Conservation (phyloP, 2,888 invertebrate species). For the Ichneumon xanthorius region DNA sequence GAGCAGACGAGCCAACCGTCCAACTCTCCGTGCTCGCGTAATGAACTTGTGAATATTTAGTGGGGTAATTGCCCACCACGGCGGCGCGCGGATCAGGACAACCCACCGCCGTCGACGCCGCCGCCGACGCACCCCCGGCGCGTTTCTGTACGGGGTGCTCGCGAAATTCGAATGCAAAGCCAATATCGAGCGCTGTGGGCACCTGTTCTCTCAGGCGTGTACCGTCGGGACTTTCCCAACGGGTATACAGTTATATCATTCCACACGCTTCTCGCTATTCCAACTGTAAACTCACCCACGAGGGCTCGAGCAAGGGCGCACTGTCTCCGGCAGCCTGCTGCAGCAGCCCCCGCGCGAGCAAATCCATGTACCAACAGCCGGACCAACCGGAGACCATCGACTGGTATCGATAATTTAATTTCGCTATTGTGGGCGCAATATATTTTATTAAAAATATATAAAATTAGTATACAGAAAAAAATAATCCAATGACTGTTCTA, state of each 20-base stretch:
- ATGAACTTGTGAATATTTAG: slow-evolving; percentile 84
- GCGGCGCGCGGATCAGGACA: slow-evolving; percentile 68
- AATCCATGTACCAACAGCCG: slow-evolving; percentile 45
- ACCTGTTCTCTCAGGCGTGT: slow-evolving; percentile 71
- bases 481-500: no score
- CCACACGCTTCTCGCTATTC: slow-evolving; percentile 24
- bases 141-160: slow-evolving; percentile 74
- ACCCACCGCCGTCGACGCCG: slow-evolving; percentile 30
- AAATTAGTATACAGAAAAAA: not conserved
- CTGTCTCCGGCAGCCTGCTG: slow-evolving; percentile 51
- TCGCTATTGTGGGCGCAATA: slow-evolving; percentile 58
- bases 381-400: slow-evolving; percentile 55
- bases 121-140: slow-evolving; percentile 60
- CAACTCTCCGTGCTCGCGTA: slow-evolving; percentile 69
- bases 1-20: slow-evolving; percentile 67
- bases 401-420: slow-evolving; percentile 76
- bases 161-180: slow-evolving; percentile 78
- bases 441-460: not conserved
- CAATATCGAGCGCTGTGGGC: slow-evolving; percentile 76
- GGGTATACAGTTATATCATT: slow-evolving; percentile 42
- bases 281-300: slow-evolving; percentile 50
- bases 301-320: slow-evolving; percentile 42
- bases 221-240: slow-evolving; percentile 48
- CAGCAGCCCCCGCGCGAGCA: slow-evolving; percentile 55
- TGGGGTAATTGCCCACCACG: slow-evolving; percentile 82